Evolutionary conservation across 2,113 vertebrate species (phyloP).

Genomic region (Callopanchax toddi): DNA sequence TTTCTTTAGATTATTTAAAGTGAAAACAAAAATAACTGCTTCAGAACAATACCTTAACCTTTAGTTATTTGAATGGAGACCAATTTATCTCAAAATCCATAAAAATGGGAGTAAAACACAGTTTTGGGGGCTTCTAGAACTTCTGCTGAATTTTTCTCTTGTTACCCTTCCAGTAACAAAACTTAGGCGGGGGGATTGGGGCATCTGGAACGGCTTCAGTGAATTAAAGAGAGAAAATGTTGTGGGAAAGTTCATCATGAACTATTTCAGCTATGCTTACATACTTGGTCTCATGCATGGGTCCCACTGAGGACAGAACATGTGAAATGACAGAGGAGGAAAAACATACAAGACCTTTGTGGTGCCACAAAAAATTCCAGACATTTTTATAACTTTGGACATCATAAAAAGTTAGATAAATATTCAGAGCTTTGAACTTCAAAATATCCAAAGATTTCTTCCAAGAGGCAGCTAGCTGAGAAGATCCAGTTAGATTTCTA

Average conservation of each 20-base stretch:
- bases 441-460: slow-evolving; percentile 45
- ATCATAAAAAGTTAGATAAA: slow-evolving; percentile 68
- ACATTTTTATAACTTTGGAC: slow-evolving; percentile 72
- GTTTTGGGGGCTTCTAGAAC: slow-evolving; percentile 46
- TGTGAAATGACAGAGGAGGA: slow-evolving; percentile 75
- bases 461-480: slow-evolving; percentile 27
- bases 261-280: slow-evolving; percentile 78
- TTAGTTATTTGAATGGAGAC: slow-evolving; percentile 45
- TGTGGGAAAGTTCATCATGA: slow-evolving; percentile 83
- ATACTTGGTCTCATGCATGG: slow-evolving; percentile 52
- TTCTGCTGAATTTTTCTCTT: slow-evolving; percentile 48
- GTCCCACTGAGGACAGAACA: slow-evolving; percentile 69
- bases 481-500: slow-evolving; percentile 28
- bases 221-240: slow-evolving; percentile 59
- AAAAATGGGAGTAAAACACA: slow-evolving; percentile 46
- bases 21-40: slow-evolving; percentile 1
- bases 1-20: slow-evolving; percentile 40
- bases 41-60: slow-evolving; percentile 69
- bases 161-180: slow-evolving; percentile 52
- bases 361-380: slow-evolving; percentile 72
- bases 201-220: slow-evolving; percentile 61
- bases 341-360: slow-evolving; percentile 77
- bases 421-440: slow-evolving; percentile 68
- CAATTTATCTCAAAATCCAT: slow-evolving; percentile 34
- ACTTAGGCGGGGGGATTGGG: slow-evolving; percentile 17